Base-by-base conservation (phyloP, 2,797 vertebrate genomes). In the Amblyopsis hoosieri region DNA sequence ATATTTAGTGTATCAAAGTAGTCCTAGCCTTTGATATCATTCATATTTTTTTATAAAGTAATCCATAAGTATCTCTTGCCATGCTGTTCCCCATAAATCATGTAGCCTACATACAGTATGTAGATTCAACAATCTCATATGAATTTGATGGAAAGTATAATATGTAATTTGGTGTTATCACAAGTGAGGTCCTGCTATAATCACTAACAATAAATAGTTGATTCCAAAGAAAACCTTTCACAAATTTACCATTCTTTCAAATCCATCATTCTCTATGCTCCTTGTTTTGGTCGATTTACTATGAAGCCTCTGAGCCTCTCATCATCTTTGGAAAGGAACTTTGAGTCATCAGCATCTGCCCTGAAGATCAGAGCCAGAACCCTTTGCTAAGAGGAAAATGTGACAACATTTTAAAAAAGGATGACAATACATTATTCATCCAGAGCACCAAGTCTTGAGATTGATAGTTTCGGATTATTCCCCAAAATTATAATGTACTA, bases 251-350 rank as follows among this genome's bases (percentile, higher is more conserved):
- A 78, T 81, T 83, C 72, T 69, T 66, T 84, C 10, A 81, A 31
- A 87, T 87, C 53, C 77, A 11, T 14, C 2, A 82, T 89, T 86
- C 79, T 47, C 53, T 87, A 79, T 82, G 64, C 76, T 74, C 13
- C 15, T 12, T 73, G 62, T 61, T 85, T 79, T 67, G 61, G 33
- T 31, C 14, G 57, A 52, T 46, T 74, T 48, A 59, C 51, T 54
- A 29, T 64, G 29, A 3, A 6, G 3, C 48, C 13, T 47, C 10
- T 64, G 15, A 54, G 65, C 56, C 70, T 66, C 62, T 46, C 45
- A 23, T 46, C 23, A 65, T 62, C 58, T 66, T 65, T 81, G 53
- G 66, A 60, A 79, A 67, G 78, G 72, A 69, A 78, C 57, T 73
- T 60, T 62, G 10, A 17, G 51, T 15, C 14, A 15, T 53, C 23